These are phyloP conservation scores for Aegithalos caudatus DNA, from an alignment of 2,113 vertebrate genomes.

Conservation along the genomic window DNA sequence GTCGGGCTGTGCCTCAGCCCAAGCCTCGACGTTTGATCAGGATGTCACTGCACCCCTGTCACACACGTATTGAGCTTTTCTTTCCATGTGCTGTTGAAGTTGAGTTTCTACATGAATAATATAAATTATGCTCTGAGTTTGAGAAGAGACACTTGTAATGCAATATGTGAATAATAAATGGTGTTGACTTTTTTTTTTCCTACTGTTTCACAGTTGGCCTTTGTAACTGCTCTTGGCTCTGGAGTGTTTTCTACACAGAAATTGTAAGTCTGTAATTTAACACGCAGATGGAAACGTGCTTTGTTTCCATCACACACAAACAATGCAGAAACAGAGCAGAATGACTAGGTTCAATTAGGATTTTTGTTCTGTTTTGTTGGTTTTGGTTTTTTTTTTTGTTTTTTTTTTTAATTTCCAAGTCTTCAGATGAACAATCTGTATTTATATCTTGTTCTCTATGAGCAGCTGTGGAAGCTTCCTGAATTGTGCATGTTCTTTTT, in stretches of 20 bases:
- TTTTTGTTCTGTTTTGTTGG: neutral
- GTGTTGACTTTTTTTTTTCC: slow-evolving; percentile 65
- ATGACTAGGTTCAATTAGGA: neutral
- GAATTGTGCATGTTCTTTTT: neutral
- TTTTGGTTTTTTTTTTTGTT: neutral
- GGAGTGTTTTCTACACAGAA: slow-evolving; percentile 38
- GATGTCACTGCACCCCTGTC: slow-evolving; percentile 62
- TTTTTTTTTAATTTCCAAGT: neutral
- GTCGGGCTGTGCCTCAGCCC: neutral
- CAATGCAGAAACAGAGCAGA: neutral
- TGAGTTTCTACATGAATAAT: slow-evolving; percentile 72
- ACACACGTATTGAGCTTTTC: slow-evolving; percentile 47
- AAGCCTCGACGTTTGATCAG: neutral
- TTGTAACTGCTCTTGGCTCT: slow-evolving; percentile 67
- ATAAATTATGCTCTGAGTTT: slow-evolving; percentile 70
- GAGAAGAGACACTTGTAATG: slow-evolving; percentile 66
- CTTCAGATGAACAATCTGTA: slow-evolving; percentile 33
- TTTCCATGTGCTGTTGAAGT: slow-evolving; percentile 53
- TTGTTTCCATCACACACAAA: neutral
- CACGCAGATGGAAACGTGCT: neutral
- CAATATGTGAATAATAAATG: slow-evolving; percentile 80
- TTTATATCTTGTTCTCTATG: slow-evolving; percentile 34
- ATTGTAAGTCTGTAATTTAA: neutral
- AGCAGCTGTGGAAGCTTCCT: slow-evolving; percentile 29
- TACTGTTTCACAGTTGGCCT: slow-evolving; percentile 78